phyloP scores from a whole-genome alignment of 2,113 vertebrate species.

The Gadus macrocephalus region DNA sequence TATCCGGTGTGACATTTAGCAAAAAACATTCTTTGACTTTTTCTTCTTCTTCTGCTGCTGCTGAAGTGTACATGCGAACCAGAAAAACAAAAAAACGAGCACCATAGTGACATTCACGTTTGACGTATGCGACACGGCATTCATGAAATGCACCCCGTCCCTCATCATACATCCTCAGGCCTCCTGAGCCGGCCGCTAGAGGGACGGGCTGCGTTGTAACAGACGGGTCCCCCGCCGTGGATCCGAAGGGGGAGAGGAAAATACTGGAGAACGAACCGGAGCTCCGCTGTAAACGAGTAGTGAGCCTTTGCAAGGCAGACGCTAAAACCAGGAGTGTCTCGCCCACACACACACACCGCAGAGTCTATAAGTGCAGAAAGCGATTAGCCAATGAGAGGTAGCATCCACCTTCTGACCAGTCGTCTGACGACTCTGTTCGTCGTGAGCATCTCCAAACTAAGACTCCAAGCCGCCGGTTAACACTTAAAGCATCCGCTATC shows the following conservation, averaged over 20 bases:
- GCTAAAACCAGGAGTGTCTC: slow-evolving; percentile 17
- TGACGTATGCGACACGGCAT: slow-evolving; percentile 39
- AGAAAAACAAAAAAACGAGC: slow-evolving; percentile 46
- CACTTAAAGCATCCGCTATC: slow-evolving; percentile 3
- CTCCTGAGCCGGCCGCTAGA: too few relatives aligned
- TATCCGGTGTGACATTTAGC: slow-evolving; percentile 1
- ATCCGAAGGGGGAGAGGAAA: too few relatives aligned
- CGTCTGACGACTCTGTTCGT: slow-evolving; percentile 20
- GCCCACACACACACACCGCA: background rate
- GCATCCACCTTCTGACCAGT: slow-evolving; percentile 35
- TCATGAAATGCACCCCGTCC: too few relatives aligned
- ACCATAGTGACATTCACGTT: slow-evolving; percentile 59
- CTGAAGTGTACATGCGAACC: slow-evolving; percentile 47
- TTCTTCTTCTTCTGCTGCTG: slow-evolving; percentile 7
- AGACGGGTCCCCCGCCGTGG: too few relatives aligned
- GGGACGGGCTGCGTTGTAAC: too few relatives aligned
- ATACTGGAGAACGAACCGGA: too few relatives aligned
- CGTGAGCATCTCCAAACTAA: slow-evolving; percentile 7
- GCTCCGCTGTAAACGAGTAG: slow-evolving; percentile 15
- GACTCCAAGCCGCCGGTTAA: slow-evolving; percentile 13
- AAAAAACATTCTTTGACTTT: too few relatives aligned
- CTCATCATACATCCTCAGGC: too few relatives aligned
- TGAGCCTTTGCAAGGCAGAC: background rate
- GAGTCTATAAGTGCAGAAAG: slow-evolving; percentile 14
- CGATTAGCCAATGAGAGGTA: slow-evolving; percentile 45